Conservation (phyloP, 2,113 vertebrate genomes). For the Haemorhous mexicanus region DNA sequence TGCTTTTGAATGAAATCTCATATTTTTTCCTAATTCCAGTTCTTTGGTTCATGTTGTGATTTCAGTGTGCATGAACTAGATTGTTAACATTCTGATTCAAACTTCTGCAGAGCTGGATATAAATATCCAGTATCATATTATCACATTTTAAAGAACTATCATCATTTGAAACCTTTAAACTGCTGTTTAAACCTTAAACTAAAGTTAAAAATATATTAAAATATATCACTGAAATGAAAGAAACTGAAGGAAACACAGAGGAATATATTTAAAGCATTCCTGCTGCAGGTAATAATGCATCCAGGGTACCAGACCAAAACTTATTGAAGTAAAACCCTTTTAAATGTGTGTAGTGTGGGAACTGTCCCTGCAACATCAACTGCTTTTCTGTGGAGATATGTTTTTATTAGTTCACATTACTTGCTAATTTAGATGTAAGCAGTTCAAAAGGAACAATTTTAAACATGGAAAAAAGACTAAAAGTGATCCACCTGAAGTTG, state of each 20-base stretch:
- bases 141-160: neutral
- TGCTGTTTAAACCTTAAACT: neutral
- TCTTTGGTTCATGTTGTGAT: neutral
- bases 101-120: neutral
- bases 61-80: neutral
- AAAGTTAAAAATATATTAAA: too few relatives aligned
- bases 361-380: neutral
- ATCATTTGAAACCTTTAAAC: neutral
- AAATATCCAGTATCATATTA: neutral
- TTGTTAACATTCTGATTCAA: neutral
- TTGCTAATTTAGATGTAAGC: neutral
- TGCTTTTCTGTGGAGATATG: neutral
- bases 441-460: neutral
- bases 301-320: neutral
- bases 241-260: neutral
- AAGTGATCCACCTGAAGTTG: neutral
- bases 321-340: neutral
- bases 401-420: neutral
- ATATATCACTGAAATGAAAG: neutral
- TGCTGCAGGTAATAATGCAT: neutral
- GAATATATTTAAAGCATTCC: neutral
- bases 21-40: neutral
- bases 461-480: neutral
- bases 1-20: neutral
- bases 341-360: neutral